Base-by-base conservation (phyloP, 2,113 vertebrate species). In the Anoura caudifer region DNA sequence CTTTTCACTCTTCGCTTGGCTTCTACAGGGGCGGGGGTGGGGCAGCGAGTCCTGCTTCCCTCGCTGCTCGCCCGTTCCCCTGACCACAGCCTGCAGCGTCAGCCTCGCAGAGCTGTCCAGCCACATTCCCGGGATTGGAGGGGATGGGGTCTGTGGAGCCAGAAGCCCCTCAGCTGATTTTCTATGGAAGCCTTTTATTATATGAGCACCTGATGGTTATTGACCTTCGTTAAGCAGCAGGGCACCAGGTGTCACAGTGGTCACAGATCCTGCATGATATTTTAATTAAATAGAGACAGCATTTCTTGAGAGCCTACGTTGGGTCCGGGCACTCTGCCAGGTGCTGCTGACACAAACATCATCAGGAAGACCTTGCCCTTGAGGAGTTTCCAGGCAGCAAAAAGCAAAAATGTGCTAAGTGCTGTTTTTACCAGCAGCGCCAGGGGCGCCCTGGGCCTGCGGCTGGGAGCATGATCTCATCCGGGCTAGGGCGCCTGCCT, bases 211-310 rank as follows among this genome's bases (percentile, higher is more conserved):
- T 61, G 13, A 28, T 3, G 54, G 50, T 9, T 19, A 50, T 54
- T 11, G 61, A 36, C 9, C 67, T 94, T 84, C 43, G 82, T 43
- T 45, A 31, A 70, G 56, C 13, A n/a, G 33, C 26, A 38, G 72
- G 69, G n/a, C 79, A 4, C 72, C 7, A 22, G 95, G 28, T 31
- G 47, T n/a, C 33, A 0, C 4, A 16, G 26, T 0, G 33, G 33
- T 45, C 87, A 45, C 0, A 69, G 91, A 86, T 26, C 31, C 63
- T 33, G 41, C 36, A 2, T 12, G 95, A 24, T 45, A 38, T 9
- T 87, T 70, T 75, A 36, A 82, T 94, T 45, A 94, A 94, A 79
- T 11, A 67, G 89, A 91, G 77, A 45, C 59, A 77, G 67, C 54
- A 20, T 41, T 65, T 94, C 63, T 86, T 26, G 5, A 81, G 52